phyloP scores from a whole-genome alignment of 1,140 invertebrate genomes.

The Rhyzopertha dominica region DNA sequence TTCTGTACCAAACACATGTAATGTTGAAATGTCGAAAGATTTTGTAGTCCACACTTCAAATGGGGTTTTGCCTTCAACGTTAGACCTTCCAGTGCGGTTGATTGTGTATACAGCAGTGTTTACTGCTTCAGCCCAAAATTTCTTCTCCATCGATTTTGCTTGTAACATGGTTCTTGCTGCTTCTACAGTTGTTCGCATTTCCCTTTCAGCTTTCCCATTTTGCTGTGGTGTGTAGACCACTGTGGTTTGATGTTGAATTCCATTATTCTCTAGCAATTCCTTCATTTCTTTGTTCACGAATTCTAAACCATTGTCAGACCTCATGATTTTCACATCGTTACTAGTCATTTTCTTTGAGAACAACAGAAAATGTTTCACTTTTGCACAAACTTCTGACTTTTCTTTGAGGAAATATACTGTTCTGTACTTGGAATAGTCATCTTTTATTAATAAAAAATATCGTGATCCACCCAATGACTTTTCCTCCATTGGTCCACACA shows the following conservation, averaged over 20 bases:
- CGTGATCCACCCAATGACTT: slow-evolving; percentile 30
- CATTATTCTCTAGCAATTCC: slow-evolving; percentile 21
- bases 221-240: slow-evolving; percentile 40
- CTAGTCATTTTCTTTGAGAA: slow-evolving; percentile 25
- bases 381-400: slow-evolving; percentile 35
- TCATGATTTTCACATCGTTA: slow-evolving; percentile 28
- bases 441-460: slow-evolving; percentile 39
- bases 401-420: slow-evolving; percentile 38
- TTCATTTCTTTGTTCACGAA: slow-evolving; percentile 25
- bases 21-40: too few relatives aligned
- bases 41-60: too few relatives aligned
- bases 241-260: slow-evolving; percentile 27
- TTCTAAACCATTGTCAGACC: slow-evolving; percentile 38
- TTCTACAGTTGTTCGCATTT: slow-evolving; percentile 43
- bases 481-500: slow-evolving; percentile 31
- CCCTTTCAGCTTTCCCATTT: slow-evolving; percentile 43
- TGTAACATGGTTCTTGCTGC: slow-evolving; percentile 23
- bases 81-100: too few relatives aligned
- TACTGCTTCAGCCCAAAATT: too few relatives aligned
- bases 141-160: too few relatives aligned
- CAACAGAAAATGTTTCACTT: slow-evolving; percentile 32
- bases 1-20: too few relatives aligned
- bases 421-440: slow-evolving; percentile 33
- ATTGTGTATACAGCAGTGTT: too few relatives aligned
- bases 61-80: too few relatives aligned